Percentiles rank a stretch among this genome's conserved stretches.
Evolutionary conservation across 2,797 vertebrate species (phyloP).

Genomic region (Leptodactylus fallax): DNA sequence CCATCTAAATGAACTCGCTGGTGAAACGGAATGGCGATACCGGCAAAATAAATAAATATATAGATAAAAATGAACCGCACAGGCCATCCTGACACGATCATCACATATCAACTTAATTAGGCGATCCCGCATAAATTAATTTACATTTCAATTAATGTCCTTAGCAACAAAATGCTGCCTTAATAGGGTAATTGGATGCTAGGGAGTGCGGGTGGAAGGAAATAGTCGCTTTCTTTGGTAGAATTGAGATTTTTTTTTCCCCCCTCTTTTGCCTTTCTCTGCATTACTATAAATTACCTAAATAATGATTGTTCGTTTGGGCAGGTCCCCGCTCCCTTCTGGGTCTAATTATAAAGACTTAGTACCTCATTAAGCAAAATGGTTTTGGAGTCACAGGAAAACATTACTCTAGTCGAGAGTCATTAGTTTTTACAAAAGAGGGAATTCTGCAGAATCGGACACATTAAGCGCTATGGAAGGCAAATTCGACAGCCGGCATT

Average conservation of each 20-base stretch:
- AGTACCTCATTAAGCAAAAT: constrained; percentile 86
- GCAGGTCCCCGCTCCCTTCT: constrained; percentile 79
- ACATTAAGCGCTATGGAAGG: constrained; percentile 70
- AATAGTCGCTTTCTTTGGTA: constrained; percentile 80
- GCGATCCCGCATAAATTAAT: constrained; percentile 82
- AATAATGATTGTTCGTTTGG: constrained; percentile 86
- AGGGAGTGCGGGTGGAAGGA: constrained; percentile 83
- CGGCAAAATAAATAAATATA: constrained; percentile 70
- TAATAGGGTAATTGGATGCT: constrained; percentile 85
- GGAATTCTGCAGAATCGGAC: constrained; percentile 72
- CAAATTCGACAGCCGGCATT: constrained; percentile 50
- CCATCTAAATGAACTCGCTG: constrained; percentile 61
- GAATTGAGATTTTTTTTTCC: constrained; percentile 82
- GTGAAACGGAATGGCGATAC: constrained; percentile 65
- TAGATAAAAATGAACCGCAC: constrained; percentile 80
- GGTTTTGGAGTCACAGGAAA: constrained; percentile 81
- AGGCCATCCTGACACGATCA: constrained; percentile 80
- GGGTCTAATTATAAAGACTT: constrained; percentile 87
- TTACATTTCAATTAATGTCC: constrained; percentile 87
- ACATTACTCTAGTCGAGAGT: constrained; percentile 81
- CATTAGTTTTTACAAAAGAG: constrained; percentile 79
- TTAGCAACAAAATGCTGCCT: constrained; percentile 80
- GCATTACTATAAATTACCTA: constrained; percentile 84
- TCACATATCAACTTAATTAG: constrained; percentile 86
- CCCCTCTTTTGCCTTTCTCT: constrained; percentile 39